Base-by-base conservation (phyloP, 2,888 invertebrate species). In the Sacculina carcini region DNA sequence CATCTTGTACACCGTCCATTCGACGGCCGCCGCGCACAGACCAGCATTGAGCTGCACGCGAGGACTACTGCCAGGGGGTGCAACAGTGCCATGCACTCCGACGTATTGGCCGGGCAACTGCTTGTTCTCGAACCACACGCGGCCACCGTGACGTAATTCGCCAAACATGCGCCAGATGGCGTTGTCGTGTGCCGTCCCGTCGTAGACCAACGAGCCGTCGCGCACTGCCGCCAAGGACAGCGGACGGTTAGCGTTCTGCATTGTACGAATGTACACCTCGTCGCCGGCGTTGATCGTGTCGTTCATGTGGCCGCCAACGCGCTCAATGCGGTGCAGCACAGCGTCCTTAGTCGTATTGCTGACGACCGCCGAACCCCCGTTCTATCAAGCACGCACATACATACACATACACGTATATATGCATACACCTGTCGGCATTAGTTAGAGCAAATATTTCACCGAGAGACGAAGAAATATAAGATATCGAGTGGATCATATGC, bases 71-170 rank as follows among this genome's bases (percentile, higher is more conserved):
- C 16, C 7, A 3, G 28, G 2, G 28, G 28, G 28, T n/a, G 1
- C 9, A 7, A 9, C 14, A 2, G 5, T 19, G 16, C 42, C 28
- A 28, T 44, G 28, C 42, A 44, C 9, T 26, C 42, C 42, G 16
- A 44, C 28, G 28, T 44, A 44, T 26, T 44, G 26, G 6, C 28
- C 28, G 16, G 28, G 6, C 42, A 28, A 4, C 42, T 28, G n/a
- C 10, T 44, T 44, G 42, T 44, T 44, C 42, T 44, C 42, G 6
- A 44, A 28, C 42, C 42, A 44, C 16, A 44, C 28, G 42, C 42
- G 42, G 28, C 42, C 42, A 28, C 42, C 42, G 16, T 44, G 42
- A 2, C 28, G 2, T 19, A 44, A 16, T 28, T 44, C 28, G 28
- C 42, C 42, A 28, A 16, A 28, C 42, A 44, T 26, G 5, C 16